Evolutionary conservation across 2,113 vertebrate genomes (phyloP), one percentile per base, ranked within the genome.

Genomic region (Limnothrissa miodon): DNA sequence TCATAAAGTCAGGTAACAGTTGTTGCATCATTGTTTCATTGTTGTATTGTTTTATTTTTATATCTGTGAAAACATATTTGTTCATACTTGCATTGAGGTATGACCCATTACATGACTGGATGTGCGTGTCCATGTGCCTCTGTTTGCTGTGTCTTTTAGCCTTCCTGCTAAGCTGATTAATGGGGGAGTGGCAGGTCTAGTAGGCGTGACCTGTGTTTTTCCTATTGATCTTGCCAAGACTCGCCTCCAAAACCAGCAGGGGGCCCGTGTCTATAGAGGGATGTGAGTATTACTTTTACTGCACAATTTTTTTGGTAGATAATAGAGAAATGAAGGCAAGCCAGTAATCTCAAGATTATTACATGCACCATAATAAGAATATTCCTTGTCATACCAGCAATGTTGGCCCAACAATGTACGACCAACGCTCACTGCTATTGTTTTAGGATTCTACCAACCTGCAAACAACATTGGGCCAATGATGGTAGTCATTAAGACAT

Each of bases 151-250:
- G 82, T 83, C 80, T 89, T 4, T 23, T 91, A 97, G 96, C 87
- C 91, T 97, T 85, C 88, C 93, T 1, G 96, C 96, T 89, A 97
- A 97, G 90, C 94, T 97, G 92, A 96, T 97, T 93, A 96, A 96
- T 59, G 97, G 97, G 87, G 96, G 97, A 15, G 92, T 97, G 85
- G 96, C 96, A 1, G 96, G 97, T 66, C 93, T 98, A 70, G 95
- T 97, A 84, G 96, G 96, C 45, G 96, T 97, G 85, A 96, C 96
- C 88, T 97, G 96, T 48, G 96, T 98, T 80, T 97, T 98, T 90
- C 97, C 96, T 81, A 96, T 97, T 66, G 96, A 97, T 91, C 91
- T 98, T 87, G 96, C 96, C 82, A 97, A 98, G 93, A 98, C 97
- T 21, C 94, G 96, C 59, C 95, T 98, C 21, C 96, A 98, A 90